A percentile compares a stretch with the other conserved stretches of the same genome.
Evolutionary conservation across 1,140 invertebrate species (phyloP).

Genomic region (Drusus annulatus): DNA sequence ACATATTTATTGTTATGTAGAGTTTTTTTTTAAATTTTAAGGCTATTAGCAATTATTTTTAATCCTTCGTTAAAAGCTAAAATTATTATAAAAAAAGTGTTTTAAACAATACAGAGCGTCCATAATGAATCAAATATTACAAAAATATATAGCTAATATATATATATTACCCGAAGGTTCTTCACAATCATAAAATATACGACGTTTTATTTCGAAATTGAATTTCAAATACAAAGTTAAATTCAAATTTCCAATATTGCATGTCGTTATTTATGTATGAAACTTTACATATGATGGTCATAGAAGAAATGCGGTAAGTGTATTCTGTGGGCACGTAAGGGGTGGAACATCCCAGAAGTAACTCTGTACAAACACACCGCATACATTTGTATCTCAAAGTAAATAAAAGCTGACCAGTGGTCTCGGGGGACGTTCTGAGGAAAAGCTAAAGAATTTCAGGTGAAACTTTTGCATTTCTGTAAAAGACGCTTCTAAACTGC

Average conservation of each 20-base stretch:
- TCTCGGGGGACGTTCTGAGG: constrained; percentile 1
- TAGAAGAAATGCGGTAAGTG: not conserved
- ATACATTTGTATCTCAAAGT: not conserved
- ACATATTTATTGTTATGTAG: too few species aligned
- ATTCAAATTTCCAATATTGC: not conserved
- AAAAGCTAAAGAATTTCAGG: constrained; percentile 30
- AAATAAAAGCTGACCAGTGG: constrained; percentile 34
- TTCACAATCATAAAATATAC: too few species aligned
- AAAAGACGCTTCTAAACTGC: not conserved
- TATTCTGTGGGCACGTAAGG: not conserved
- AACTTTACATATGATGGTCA: not conserved
- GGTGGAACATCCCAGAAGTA: not conserved
- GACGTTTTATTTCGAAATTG: not conserved
- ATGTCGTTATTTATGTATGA: not conserved
- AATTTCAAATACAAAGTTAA: not conserved
- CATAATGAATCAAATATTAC: too few species aligned
- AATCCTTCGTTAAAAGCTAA: too few species aligned
- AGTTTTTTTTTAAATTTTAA: too few species aligned
- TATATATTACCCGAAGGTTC: too few species aligned
- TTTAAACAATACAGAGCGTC: too few species aligned
- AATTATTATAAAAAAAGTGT: too few species aligned
- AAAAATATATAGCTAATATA: too few species aligned
- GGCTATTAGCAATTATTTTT: too few species aligned
- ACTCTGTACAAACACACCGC: not conserved
- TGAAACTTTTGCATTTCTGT: constrained; percentile 23